These are phyloP conservation scores for Stichopus horrens DNA, from an alignment of 53 echinoderm and acorn worm genomes.

Conservation along the genomic window DNA sequence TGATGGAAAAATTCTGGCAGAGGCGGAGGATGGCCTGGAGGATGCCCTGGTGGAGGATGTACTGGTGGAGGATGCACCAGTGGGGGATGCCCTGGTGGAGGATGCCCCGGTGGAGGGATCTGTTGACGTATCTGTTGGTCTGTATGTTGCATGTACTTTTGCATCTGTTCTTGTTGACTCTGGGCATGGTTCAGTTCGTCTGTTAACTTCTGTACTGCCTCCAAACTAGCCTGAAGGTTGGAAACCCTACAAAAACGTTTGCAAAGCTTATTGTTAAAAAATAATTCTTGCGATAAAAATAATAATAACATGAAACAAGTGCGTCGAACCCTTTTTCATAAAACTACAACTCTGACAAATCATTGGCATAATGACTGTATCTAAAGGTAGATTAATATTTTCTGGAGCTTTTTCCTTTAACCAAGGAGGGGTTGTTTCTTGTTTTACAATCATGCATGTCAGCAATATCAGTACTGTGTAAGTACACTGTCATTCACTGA, in stretches of 20 bases:
- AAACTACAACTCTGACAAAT: too few relatives aligned
- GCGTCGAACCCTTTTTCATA: too few relatives aligned
- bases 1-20: slow-evolving; percentile 16
- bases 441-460: too few relatives aligned
- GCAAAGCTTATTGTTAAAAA: too few relatives aligned
- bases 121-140: slow-evolving; percentile 53
- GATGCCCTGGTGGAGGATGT: slow-evolving; percentile 6
- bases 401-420: too few relatives aligned
- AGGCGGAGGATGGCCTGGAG: slow-evolving; percentile 6
- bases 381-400: too few relatives aligned
- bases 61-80: slow-evolving; percentile 6
- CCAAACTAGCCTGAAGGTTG: slow-evolving; percentile 65
- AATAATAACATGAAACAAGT: too few relatives aligned
- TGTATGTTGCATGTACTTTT: slow-evolving; percentile 51
- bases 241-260: slow-evolving; percentile 23
- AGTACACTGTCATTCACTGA: too few relatives aligned
- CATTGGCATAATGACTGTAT: too few relatives aligned
- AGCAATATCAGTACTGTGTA: too few relatives aligned
- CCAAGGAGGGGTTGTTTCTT: too few relatives aligned
- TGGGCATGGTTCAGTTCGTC: slow-evolving; percentile 77
- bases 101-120: slow-evolving; percentile 25
- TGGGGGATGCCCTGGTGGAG: slow-evolving; percentile 8
- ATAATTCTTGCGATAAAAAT: too few relatives aligned
- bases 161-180: slow-evolving; percentile 60
- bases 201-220: slow-evolving; percentile 72